phyloP scores from a whole-genome alignment of 2,888 invertebrate genomes.

The Orthosia gothica region DNA sequence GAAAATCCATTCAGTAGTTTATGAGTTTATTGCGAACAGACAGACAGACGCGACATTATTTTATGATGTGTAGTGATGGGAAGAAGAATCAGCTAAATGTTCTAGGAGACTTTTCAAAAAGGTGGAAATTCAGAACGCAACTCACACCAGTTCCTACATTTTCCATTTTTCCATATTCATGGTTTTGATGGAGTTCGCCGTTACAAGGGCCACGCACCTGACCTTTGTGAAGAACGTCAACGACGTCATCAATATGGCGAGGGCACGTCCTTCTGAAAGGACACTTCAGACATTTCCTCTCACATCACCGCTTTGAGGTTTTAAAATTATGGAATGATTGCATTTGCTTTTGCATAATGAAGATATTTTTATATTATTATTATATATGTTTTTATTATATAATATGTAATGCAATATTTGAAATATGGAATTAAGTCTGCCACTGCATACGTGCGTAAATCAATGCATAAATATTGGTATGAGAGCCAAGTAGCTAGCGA shows the following conservation, averaged over 20 bases:
- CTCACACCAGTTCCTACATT: background rate
- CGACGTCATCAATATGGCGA: constrained; percentile 53
- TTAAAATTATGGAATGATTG: constrained; percentile 6
- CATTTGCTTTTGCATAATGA: background rate
- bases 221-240: constrained; percentile 43
- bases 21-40: too few species aligned
- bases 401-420: too few species aligned
- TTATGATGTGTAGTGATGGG: too few species aligned
- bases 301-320: constrained; percentile 16
- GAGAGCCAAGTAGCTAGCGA: too few species aligned
- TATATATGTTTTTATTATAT: too few species aligned
- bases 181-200: constrained; percentile 26
- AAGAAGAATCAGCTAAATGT: too few species aligned
- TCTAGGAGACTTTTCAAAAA: background rate
- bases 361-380: too few species aligned
- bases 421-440: too few species aligned
- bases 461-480: too few species aligned
- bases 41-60: too few species aligned
- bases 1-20: too few species aligned
- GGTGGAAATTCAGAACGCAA: background rate
- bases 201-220: constrained; percentile 44
- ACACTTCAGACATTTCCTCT: constrained; percentile 35
- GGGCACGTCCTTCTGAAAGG: constrained; percentile 35
- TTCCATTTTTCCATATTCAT: constrained; percentile 51
- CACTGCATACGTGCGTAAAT: too few species aligned